Conservation (phyloP, 1,140 invertebrate genomes). For the Popillia japonica region DNA sequence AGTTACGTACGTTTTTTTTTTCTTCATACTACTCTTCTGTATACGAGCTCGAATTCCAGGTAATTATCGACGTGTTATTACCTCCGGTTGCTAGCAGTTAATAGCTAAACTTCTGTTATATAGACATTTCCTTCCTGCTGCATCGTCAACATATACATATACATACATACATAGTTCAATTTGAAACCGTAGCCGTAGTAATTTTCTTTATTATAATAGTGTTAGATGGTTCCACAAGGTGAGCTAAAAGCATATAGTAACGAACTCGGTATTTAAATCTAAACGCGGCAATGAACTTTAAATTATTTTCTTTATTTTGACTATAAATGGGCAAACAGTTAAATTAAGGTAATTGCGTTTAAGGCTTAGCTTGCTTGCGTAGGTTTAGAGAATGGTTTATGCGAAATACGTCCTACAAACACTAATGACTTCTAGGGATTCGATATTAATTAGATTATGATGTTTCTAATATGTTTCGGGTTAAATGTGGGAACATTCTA, state of each 20-base stretch:
- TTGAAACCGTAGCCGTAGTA: constrained; percentile 2
- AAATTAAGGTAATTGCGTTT: too few relatives aligned
- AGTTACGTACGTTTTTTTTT: background rate
- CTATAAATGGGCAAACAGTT: too few relatives aligned
- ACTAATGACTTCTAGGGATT: too few relatives aligned
- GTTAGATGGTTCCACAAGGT: background rate
- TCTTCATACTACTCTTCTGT: background rate
- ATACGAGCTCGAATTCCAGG: constrained; percentile 1
- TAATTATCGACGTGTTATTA: constrained; percentile 1
- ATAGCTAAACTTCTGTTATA: constrained; percentile 24
- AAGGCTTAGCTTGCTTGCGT: too few relatives aligned
- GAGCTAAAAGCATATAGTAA: background rate
- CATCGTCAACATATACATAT: background rate
- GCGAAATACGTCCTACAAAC: too few relatives aligned
- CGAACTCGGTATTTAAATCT: background rate
- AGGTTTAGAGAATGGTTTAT: too few relatives aligned
- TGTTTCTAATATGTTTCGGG: too few relatives aligned
- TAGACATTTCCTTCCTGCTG: constrained; percentile 24
- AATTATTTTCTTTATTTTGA: too few relatives aligned
- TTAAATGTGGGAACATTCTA: too few relatives aligned
- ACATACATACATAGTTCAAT: background rate
- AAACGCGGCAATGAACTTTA: too few relatives aligned
- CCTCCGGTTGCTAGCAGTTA: background rate
- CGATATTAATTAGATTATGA: too few relatives aligned
- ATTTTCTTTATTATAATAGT: background rate